phyloP scores from a whole-genome alignment of 2,888 invertebrate genomes.

The Hyposoter dolosus region DNA sequence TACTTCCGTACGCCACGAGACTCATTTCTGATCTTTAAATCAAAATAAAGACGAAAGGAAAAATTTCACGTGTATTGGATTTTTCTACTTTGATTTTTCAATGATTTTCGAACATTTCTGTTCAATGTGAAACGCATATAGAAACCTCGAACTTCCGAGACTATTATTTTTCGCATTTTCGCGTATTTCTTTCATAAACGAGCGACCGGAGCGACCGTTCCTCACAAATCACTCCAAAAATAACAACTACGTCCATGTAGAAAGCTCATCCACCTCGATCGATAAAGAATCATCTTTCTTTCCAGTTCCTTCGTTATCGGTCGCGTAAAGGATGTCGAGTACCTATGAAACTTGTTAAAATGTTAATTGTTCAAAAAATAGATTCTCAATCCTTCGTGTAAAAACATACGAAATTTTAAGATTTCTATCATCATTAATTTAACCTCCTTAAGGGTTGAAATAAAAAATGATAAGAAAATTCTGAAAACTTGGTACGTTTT shows the following conservation, averaged over 20 bases:
- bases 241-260: background rate
- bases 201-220: too few relatives aligned
- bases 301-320: background rate
- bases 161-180: background rate
- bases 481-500: too few relatives aligned
- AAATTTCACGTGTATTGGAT: background rate
- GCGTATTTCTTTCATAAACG: background rate
- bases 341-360: too few relatives aligned
- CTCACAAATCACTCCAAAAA: background rate
- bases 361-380: too few relatives aligned
- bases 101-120: background rate
- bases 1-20: conserved; percentile 82
- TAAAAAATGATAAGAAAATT: too few relatives aligned
- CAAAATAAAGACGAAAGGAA: background rate
- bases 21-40: conserved; percentile 76
- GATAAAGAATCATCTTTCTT: background rate
- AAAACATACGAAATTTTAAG: too few relatives aligned
- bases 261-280: background rate
- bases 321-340: too few relatives aligned
- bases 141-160: background rate
- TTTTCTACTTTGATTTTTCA: background rate
- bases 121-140: background rate
- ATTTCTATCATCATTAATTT: too few relatives aligned
- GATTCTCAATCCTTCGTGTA: too few relatives aligned
- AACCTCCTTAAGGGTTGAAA: too few relatives aligned